phyloP scores from a whole-genome alignment of 2,888 invertebrate genomes.

The Acanthosoma haemorrhoidale region DNA sequence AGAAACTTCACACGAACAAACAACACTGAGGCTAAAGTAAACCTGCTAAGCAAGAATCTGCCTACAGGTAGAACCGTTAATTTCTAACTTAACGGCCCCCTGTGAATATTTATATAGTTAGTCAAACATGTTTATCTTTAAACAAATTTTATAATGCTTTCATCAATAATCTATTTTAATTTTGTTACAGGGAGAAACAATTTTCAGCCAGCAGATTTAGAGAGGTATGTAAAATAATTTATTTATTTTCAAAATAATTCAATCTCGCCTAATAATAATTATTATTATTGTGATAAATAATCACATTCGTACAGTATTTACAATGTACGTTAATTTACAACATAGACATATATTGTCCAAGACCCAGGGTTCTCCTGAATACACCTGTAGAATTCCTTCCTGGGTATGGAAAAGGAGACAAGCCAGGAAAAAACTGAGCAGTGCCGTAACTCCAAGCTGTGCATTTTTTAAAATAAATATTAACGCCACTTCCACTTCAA shows the following conservation, averaged over 20 bases:
- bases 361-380: too few relatives aligned
- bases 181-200: slow-evolving; percentile 67
- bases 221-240: slow-evolving; percentile 55
- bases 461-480: too few relatives aligned
- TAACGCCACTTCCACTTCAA: too few relatives aligned
- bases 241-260: too few relatives aligned
- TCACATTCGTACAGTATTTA: too few relatives aligned
- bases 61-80: background rate
- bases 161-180: slow-evolving; percentile 41
- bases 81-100: background rate
- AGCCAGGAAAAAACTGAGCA: too few relatives aligned
- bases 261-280: too few relatives aligned
- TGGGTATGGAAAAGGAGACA: too few relatives aligned
- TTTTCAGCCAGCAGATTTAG: slow-evolving; percentile 76
- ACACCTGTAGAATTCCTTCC: too few relatives aligned
- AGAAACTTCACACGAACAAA: slow-evolving; percentile 7
- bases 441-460: too few relatives aligned
- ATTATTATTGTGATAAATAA: too few relatives aligned
- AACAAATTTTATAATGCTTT: background rate
- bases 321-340: background rate
- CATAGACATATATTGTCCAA: too few relatives aligned
- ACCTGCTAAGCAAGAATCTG: background rate
- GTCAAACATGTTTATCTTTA: background rate
- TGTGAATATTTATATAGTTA: background rate
- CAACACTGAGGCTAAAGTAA: slow-evolving; percentile 8